phyloP scores from a whole-genome alignment of 1,140 invertebrate genomes.

The Pseudomyrmex cubaensis region DNA sequence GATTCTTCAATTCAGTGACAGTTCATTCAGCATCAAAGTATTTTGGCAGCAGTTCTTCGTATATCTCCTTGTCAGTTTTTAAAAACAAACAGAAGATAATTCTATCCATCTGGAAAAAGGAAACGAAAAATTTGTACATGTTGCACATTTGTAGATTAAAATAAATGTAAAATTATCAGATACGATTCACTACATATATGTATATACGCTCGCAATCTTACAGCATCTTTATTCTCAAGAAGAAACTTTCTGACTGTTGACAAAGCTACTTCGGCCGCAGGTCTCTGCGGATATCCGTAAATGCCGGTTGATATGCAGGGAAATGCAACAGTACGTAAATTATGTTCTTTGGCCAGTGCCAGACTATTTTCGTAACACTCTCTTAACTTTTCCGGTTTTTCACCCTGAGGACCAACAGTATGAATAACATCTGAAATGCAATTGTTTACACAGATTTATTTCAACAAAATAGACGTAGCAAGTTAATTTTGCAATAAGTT shows the following conservation, averaged over 20 bases:
- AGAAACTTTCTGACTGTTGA: slow-evolving; percentile 89
- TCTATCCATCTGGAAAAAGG: slow-evolving; percentile 87
- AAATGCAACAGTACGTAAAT: slow-evolving; percentile 91
- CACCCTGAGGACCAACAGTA: slow-evolving; percentile 92
- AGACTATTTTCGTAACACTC: slow-evolving; percentile 91
- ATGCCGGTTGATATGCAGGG: slow-evolving; percentile 95
- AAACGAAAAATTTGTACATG: slow-evolving; percentile 57
- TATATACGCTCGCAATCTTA: slow-evolving; percentile 74
- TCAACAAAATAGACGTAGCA: not conserved
- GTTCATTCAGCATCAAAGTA: slow-evolving; percentile 87
- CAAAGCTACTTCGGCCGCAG: slow-evolving; percentile 91
- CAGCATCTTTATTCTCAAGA: slow-evolving; percentile 86
- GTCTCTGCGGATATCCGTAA: slow-evolving; percentile 93
- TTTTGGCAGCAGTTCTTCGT: slow-evolving; percentile 89
- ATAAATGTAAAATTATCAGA: not conserved
- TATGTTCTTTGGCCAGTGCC: slow-evolving; percentile 86
- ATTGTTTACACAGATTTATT: slow-evolving; percentile 6
- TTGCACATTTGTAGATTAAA: not conserved
- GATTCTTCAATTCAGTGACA: not conserved
- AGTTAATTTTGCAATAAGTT: slow-evolving; percentile 45
- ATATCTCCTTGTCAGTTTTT: slow-evolving; percentile 90
- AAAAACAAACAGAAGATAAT: slow-evolving; percentile 94
- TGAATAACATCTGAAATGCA: slow-evolving; percentile 91
- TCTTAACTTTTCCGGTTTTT: slow-evolving; percentile 88
- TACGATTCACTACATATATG: not conserved